Conservation (phyloP, 2,888 invertebrate species). For the Papilio demoleus region DNA sequence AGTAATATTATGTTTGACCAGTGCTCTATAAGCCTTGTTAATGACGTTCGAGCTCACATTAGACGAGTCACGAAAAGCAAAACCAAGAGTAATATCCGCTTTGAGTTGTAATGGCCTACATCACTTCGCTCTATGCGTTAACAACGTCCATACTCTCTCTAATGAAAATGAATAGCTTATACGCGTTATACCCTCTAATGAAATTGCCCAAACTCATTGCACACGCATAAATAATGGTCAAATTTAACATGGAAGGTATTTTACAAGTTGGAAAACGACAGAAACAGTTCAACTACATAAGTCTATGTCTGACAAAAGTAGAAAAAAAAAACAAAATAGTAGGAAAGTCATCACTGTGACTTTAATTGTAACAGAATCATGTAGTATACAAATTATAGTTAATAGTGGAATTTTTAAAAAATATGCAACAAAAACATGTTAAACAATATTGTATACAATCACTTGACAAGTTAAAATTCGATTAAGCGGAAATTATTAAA, state of each 20-base stretch:
- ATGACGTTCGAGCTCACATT: slow-evolving; percentile 44
- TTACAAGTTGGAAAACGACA: not conserved
- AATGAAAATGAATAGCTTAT: slow-evolving; percentile 41
- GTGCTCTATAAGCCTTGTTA: slow-evolving; percentile 6
- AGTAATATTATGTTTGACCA: not conserved
- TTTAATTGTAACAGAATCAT: too few species aligned
- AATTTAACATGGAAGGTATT: slow-evolving; percentile 3
- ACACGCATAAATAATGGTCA: slow-evolving; percentile 28
- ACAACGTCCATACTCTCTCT: slow-evolving; percentile 38
- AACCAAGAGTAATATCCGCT: slow-evolving; percentile 48
- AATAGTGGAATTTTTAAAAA: too few species aligned
- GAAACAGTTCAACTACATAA: not conserved
- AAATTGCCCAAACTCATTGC: slow-evolving; percentile 32
- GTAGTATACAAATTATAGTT: too few species aligned
- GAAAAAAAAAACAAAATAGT: too few species aligned
- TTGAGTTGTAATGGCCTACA: slow-evolving; percentile 49
- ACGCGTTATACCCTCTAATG: slow-evolving; percentile 36
- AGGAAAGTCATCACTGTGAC: too few species aligned
- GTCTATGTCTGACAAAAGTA: too few species aligned
- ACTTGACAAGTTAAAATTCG: too few species aligned
- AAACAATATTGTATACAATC: too few species aligned
- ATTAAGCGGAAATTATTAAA: too few species aligned
- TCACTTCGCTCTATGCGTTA: slow-evolving; percentile 47
- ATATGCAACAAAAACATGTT: too few species aligned
- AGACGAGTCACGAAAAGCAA: slow-evolving; percentile 44